Conservation (phyloP, 2,797 vertebrate genomes). For the Halcyon chelicuti region DNA sequence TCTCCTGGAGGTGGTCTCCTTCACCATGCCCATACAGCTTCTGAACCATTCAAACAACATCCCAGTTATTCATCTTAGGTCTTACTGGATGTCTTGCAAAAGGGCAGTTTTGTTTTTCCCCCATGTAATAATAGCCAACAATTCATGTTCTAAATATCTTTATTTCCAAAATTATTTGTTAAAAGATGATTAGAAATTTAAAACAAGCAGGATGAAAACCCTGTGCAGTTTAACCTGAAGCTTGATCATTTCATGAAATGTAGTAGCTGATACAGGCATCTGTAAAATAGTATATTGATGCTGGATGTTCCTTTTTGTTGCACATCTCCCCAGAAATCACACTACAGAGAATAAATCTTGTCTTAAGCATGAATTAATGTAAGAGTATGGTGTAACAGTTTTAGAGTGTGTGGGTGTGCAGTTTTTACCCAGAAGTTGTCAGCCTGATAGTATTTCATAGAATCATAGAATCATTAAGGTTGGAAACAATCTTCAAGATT, state of each 20-base stretch:
- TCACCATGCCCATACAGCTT: fast-evolving
- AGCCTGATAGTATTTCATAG: neutral
- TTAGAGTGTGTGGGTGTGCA: neutral
- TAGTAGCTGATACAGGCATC: neutral
- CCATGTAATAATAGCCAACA: neutral
- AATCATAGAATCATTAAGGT: no score
- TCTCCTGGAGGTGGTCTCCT: neutral
- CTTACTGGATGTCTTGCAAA: neutral
- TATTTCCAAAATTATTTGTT: neutral
- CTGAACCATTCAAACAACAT: neutral
- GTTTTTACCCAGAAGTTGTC: neutral
- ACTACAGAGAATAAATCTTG: neutral
- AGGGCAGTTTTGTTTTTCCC: no score
- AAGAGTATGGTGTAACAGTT: neutral
- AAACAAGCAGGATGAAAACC: neutral
- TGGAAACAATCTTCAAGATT: no score
- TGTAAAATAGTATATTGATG: neutral
- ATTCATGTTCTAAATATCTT: neutral
- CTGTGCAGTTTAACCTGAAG: neutral
- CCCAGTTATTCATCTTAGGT: neutral
- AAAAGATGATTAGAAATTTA: neutral
- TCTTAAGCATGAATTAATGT: neutral
- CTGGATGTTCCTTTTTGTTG: neutral
- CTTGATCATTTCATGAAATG: neutral
- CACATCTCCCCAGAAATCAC: neutral